Base-by-base conservation (phyloP, 2,113 vertebrate genomes). In the Scomber colias region DNA sequence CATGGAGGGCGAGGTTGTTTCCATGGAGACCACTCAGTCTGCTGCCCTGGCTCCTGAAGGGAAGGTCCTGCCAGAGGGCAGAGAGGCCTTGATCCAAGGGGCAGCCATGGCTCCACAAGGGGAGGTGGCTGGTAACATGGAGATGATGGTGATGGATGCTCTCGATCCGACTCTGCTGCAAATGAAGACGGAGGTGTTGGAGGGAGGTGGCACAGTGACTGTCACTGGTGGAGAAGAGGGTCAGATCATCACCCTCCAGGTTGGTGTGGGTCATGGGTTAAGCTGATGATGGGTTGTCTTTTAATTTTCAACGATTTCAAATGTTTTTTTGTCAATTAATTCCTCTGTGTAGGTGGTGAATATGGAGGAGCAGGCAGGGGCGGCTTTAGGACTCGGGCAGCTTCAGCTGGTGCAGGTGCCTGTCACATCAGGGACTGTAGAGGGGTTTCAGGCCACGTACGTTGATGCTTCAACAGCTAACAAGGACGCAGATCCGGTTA, bases 111-210 rank as follows among this genome's bases (percentile, higher is more conserved):
- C 85, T 8, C 11, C 55, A 12, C 90, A 92, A 63, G 89, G 79
- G 17, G 92, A 86, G 9, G 92, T 90, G 31, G 11, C 84, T 11
- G 87, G 89, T 9, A 90, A 91, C 75, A 90, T 93, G 92, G 97
- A 98, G 91, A 98, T 99, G 97, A 97, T 99, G 90, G 97, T 99
- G 95, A 99, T 99, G 97, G 98, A 99, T 44, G 95, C 96, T 59
- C 93, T 99, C 40, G 98, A 99, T 83, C 96, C 98, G 4, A 91
- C 98, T 53, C 92, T 99, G 71, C 94, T 99, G 56, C 98, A 99
- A 11, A 99, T 99, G 98, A 99, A 99, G 93, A 98, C 98, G 0
- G 98, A 99, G 91, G 92, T 94, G 65, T 57, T 85, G 82, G 93
- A 84, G 68, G 90, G 68, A 44, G 0, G 97, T 89, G 87, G 89